Conservation (phyloP, 2,113 vertebrate genomes). For the Centropus bengalensis region DNA sequence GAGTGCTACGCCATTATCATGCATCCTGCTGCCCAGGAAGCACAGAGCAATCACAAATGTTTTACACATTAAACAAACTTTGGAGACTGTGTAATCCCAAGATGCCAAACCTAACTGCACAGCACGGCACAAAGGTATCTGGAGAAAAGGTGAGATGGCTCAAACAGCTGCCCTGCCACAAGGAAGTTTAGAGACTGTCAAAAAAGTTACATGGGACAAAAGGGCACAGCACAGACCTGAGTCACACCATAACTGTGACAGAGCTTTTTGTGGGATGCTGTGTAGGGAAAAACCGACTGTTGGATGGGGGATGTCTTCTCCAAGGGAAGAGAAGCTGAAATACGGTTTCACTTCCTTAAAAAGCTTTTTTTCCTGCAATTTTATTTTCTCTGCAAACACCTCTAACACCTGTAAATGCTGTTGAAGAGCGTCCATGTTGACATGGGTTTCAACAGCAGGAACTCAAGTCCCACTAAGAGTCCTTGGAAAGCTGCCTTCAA, state of each 20-base stretch:
- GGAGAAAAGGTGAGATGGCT: not conserved
- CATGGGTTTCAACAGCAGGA: rapidly evolving
- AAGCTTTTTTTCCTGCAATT: not conserved
- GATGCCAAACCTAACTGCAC: not conserved
- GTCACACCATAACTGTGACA: rapidly evolving
- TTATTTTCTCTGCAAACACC: not conserved
- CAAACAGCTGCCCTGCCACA: rapidly evolving
- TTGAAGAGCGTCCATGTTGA: rapidly evolving
- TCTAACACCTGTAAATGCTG: not conserved
- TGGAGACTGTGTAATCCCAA: not conserved
- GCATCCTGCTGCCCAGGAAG: not conserved
- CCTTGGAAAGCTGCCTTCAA: not conserved
- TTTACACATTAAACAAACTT: not conserved
- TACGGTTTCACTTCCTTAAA: rapidly evolving
- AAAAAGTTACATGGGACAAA: not conserved
- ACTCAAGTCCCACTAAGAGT: not conserved
- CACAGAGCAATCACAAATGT: rapidly evolving
- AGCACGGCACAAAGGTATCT: not conserved
- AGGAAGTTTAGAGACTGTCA: not conserved
- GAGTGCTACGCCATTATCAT: not conserved
- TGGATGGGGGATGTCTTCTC: not conserved
- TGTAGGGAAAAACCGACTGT: rapidly evolving
- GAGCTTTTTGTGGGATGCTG: not conserved
- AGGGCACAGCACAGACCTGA: not conserved
- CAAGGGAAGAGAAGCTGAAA: not conserved